Conservation (phyloP, 2,888 invertebrate species). For the Conchocele bisecta region DNA sequence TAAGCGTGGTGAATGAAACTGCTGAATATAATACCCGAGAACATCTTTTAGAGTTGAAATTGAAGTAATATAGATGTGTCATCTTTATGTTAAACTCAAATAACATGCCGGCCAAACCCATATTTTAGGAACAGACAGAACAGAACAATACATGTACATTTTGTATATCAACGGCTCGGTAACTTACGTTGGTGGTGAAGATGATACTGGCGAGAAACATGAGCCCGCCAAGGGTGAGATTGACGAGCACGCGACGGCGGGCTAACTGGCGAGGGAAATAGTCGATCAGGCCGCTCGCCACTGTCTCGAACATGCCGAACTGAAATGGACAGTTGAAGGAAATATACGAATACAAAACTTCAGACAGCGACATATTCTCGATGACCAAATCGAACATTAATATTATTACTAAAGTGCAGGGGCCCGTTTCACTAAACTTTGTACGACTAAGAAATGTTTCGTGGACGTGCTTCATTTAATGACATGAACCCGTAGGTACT, state of each 20-base stretch:
- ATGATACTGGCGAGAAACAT: constrained; percentile 16
- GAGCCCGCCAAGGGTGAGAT: constrained; percentile 22
- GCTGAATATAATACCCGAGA: no score
- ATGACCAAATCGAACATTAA: neutral
- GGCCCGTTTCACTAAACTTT: neutral
- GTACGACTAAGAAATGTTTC: no score
- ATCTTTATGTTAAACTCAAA: no score
- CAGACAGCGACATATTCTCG: neutral
- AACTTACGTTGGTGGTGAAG: constrained; percentile 1
- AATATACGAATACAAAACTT: constrained; percentile 29
- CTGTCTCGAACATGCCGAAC: constrained; percentile 53
- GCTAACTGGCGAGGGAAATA: constrained; percentile 35
- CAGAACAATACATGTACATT: no score
- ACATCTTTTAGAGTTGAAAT: no score
- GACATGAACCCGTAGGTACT: no score
- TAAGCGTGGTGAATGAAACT: no score
- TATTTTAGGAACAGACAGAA: no score
- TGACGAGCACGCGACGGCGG: constrained; percentile 25
- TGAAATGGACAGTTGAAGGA: constrained; percentile 27
- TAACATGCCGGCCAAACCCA: no score
- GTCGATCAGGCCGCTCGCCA: constrained; percentile 44
- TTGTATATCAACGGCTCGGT: no score
- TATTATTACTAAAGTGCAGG: neutral
- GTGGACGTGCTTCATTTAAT: no score
- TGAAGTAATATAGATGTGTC: no score